Evolutionary conservation across 2,113 vertebrate species (phyloP).

Genomic region (Mola mola): DNA sequence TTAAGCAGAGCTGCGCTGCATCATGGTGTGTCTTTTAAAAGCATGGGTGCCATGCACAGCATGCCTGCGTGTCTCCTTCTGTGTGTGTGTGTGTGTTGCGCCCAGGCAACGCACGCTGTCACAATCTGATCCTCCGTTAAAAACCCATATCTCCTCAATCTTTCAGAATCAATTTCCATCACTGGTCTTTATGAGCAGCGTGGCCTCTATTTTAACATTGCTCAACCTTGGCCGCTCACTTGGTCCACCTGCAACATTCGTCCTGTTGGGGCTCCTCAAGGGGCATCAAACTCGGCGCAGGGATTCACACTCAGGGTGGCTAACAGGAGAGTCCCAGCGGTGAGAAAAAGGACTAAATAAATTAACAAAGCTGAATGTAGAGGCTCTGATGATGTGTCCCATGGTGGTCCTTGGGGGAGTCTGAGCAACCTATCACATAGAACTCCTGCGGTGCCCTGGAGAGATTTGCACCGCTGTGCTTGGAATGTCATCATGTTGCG

Average conservation of each 20-base stretch:
- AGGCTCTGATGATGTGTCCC: constrained; percentile 40
- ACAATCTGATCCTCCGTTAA: constrained; percentile 28
- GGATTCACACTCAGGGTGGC: constrained; percentile 12
- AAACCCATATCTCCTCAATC: constrained; percentile 53
- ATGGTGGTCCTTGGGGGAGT: constrained; percentile 5
- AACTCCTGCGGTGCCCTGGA: background rate
- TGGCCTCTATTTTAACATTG: constrained; percentile 35
- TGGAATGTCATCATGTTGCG: constrained; percentile 47
- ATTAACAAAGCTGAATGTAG: constrained; percentile 60
- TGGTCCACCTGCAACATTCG: constrained; percentile 31
- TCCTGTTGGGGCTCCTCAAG: constrained; percentile 37
- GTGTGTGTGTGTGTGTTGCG: background rate
- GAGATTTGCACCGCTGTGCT: constrained; percentile 45
- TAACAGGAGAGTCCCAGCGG: constrained; percentile 16
- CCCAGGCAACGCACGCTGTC: background rate
- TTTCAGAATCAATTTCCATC: constrained; percentile 59
- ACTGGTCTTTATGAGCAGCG: constrained; percentile 24
- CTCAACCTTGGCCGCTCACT: constrained; percentile 33
- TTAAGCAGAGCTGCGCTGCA: constrained; percentile 17
- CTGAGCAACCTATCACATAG: constrained; percentile 10
- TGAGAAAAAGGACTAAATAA: constrained; percentile 41
- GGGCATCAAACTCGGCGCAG: constrained; percentile 34
- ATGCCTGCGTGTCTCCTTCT: constrained; percentile 1
- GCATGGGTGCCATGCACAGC: background rate
- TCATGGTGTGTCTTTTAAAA: constrained; percentile 35